phyloP scores from a whole-genome alignment of 2,113 vertebrate genomes.

The Chaetura pelagica region DNA sequence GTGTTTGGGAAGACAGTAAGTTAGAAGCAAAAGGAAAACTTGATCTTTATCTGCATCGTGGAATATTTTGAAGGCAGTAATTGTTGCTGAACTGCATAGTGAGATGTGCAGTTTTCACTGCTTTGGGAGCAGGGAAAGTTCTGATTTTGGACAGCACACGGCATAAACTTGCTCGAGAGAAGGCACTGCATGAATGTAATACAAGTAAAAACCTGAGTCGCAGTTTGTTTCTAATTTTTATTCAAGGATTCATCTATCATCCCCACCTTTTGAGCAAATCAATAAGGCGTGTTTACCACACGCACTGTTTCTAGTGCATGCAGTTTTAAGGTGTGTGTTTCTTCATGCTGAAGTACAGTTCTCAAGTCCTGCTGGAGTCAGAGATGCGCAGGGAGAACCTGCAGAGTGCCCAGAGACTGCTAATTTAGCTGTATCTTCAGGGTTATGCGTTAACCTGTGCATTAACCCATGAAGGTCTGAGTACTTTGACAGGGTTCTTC shows the following conservation, averaged over 20 bases:
- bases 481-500: background rate
- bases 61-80: background rate
- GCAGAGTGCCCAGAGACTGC: background rate
- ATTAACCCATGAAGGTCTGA: too few relatives aligned
- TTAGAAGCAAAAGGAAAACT: background rate
- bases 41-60: background rate
- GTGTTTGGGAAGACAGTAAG: background rate
- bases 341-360: background rate
- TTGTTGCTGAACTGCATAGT: background rate
- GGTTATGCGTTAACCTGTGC: too few relatives aligned
- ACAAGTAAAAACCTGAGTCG: background rate
- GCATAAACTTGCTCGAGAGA: background rate
- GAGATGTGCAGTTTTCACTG: background rate
- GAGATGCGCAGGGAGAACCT: background rate
- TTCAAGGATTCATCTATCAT: background rate
- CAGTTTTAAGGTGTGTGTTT: background rate
- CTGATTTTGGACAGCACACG: background rate
- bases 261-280: background rate
- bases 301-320: background rate
- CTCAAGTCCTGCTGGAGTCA: background rate
- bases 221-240: background rate
- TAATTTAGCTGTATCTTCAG: background rate
- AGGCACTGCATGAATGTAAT: background rate
- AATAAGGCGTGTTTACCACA: rapidly evolving
- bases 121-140: background rate